Conservation (phyloP, 1,140 invertebrate species). For the Mamestra configurata region DNA sequence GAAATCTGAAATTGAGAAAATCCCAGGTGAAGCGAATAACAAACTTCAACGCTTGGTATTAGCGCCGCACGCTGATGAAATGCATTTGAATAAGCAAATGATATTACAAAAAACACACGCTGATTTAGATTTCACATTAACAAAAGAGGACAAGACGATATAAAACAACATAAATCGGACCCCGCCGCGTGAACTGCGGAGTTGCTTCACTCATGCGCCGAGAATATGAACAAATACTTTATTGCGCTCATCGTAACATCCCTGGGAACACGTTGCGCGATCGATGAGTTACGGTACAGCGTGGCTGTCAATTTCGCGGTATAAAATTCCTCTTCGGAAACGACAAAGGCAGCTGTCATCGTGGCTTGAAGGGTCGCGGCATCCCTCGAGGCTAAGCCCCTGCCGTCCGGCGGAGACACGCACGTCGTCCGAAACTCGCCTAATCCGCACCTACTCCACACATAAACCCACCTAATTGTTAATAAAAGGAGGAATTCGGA, state of each 20-base stretch:
- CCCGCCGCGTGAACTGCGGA: conserved; percentile 68
- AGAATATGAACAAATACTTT: conserved; percentile 75
- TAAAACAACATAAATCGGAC: conserved; percentile 81
- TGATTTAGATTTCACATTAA: conserved; percentile 85
- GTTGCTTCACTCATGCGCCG: conserved; percentile 59
- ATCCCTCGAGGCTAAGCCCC: conserved; percentile 81
- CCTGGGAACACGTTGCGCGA: conserved; percentile 65
- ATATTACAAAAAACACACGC: conserved; percentile 58
- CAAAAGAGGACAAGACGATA: conserved; percentile 83
- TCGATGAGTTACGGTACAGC: conserved; percentile 75
- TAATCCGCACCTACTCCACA: conserved; percentile 83
- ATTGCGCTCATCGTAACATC: conserved; percentile 71
- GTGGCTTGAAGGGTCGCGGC: conserved; percentile 74
- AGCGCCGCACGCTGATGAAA: neutral
- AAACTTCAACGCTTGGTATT: neutral
- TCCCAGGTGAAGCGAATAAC: neutral
- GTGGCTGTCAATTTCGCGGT: conserved; percentile 82
- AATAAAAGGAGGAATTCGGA: conserved; percentile 83
- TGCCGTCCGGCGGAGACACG: conserved; percentile 72
- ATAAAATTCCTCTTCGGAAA: conserved; percentile 80
- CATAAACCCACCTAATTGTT: conserved; percentile 86
- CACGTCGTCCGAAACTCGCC: conserved; percentile 71
- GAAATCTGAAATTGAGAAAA: neutral
- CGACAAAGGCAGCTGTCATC: conserved; percentile 83
- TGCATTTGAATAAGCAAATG: conserved; percentile 47